phyloP scores from a whole-genome alignment of 2,888 invertebrate genomes.

The Sepiola atlantica region DNA sequence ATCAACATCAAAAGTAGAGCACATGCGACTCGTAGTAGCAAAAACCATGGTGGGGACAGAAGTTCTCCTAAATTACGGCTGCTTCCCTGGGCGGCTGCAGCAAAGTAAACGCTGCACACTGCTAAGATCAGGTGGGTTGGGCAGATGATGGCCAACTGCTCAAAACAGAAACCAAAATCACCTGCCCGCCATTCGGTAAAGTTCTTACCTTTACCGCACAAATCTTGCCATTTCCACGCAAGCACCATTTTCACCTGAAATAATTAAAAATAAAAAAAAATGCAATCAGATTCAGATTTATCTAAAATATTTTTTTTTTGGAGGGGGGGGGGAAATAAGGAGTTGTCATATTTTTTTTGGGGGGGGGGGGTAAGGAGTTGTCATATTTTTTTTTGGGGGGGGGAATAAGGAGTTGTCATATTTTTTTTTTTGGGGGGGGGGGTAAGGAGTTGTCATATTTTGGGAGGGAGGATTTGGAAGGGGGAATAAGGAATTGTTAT shows the following conservation, averaged over 20 bases:
- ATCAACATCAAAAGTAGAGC: constrained; percentile 81
- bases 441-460: too few species aligned
- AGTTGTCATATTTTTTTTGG: too few species aligned
- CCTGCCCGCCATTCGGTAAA: constrained; percentile 77
- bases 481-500: too few species aligned
- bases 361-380: too few species aligned
- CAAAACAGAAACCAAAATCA: constrained; percentile 90
- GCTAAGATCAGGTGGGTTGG: constrained; percentile 85
- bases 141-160: constrained; percentile 84
- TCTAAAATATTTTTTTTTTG: background rate
- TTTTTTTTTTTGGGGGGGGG: too few species aligned
- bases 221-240: constrained; percentile 60
- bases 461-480: too few species aligned
- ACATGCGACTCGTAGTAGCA: constrained; percentile 69
- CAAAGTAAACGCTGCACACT: constrained; percentile 86
- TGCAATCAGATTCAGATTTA: background rate
- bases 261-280: background rate
- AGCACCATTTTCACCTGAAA: background rate
- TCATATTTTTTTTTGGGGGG: too few species aligned
- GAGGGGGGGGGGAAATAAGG: too few species aligned
- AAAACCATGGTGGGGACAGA: constrained; percentile 76
- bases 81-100: constrained; percentile 82
- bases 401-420: too few species aligned
- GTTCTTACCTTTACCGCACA: constrained; percentile 69
- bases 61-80: constrained; percentile 79